Evolutionary conservation across 2,113 vertebrate species (phyloP).

Genomic region (Casuarius casuarius): DNA sequence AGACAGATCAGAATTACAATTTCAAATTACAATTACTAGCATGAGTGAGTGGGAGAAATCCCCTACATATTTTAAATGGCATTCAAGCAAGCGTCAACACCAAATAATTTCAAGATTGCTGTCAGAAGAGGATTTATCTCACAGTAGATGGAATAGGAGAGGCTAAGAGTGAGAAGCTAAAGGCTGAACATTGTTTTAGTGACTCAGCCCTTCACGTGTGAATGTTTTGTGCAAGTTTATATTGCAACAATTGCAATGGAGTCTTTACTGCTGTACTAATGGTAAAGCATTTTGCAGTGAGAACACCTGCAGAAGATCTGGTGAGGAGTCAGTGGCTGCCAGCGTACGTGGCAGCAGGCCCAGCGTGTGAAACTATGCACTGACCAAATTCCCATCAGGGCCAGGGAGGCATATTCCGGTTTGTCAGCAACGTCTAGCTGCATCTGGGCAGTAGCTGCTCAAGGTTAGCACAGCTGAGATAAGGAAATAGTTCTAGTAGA

Average conservation of each 20-base stretch:
- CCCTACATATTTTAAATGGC: neutral
- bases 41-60: neutral
- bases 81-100: neutral
- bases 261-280: constrained; percentile 34
- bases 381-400: too few relatives aligned
- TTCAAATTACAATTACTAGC: neutral
- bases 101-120: neutral
- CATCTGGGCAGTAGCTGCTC: too few relatives aligned
- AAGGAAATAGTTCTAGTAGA: too few relatives aligned
- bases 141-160: neutral
- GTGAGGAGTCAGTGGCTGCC: too few relatives aligned
- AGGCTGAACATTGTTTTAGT: neutral
- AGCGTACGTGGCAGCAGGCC: too few relatives aligned
- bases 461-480: too few relatives aligned
- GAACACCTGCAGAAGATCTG: too few relatives aligned
- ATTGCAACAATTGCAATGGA: neutral
- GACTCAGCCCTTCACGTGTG: neutral
- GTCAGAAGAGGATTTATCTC: neutral
- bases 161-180: neutral
- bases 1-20: neutral
- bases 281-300: neutral
- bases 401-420: too few relatives aligned
- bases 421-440: too few relatives aligned
- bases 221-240: neutral
- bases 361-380: too few relatives aligned